These are phyloP conservation scores for Gorsachius goisagi DNA, from an alignment of 2,113 vertebrate genomes.

Conservation along the genomic window DNA sequence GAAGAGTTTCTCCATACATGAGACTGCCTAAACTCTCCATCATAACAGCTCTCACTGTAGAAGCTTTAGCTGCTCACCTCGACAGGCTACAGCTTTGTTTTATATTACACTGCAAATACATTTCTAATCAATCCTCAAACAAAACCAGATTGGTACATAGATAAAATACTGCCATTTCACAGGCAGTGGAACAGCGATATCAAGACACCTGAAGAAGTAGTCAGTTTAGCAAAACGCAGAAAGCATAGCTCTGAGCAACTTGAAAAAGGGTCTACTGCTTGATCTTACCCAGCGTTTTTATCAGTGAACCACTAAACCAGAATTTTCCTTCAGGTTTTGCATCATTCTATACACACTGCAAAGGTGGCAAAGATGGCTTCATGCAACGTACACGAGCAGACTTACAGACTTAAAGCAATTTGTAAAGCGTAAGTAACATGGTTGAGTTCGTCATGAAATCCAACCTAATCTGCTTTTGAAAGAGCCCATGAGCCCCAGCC, in stretches of 20 bases:
- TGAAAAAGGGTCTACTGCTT: neutral
- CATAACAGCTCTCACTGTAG: neutral
- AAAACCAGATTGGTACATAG: neutral
- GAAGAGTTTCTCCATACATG: neutral
- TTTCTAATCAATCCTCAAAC: conserved; percentile 30
- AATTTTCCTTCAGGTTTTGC: neutral
- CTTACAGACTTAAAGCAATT: neutral
- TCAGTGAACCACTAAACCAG: neutral
- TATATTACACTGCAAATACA: neutral
- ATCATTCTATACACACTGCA: neutral
- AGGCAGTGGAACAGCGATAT: neutral
- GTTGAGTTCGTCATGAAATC: neutral
- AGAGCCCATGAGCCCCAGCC: neutral
- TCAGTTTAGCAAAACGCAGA: neutral
- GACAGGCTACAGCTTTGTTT: neutral
- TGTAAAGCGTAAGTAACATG: neutral
- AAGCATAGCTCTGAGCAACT: neutral
- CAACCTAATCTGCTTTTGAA: neutral
- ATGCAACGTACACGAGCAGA: neutral
- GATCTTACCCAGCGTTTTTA: neutral
- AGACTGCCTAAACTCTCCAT: neutral
- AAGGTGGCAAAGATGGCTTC: neutral
- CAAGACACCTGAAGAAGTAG: neutral
- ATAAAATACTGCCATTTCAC: neutral
- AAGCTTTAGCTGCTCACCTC: neutral